Base-by-base conservation (phyloP, 2,797 vertebrate species). In the Sorex maritimensis region DNA sequence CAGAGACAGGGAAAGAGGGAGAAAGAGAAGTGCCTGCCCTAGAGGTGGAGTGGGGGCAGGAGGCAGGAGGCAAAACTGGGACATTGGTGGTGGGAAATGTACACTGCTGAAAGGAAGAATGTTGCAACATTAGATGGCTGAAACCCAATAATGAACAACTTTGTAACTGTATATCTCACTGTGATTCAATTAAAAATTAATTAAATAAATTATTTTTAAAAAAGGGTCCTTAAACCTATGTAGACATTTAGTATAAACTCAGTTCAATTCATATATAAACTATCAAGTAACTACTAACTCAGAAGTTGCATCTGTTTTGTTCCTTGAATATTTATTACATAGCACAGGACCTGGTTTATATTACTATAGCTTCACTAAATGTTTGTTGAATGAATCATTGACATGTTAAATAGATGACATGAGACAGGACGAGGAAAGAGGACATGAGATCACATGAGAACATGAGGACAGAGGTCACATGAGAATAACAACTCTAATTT, bases 301-400 rank as follows among this genome's bases (percentile, higher is more conserved):
- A 71, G 26, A 82, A 34, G 24, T n/a, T 10, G 5, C 78, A 23
- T 17, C 65, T 88, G 2, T 80, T 30, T 83, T 38, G 6, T 55
- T 75, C 7, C 9, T 68, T 23, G 26, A 65, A 15, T 68, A 30
- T 49, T 21, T 1, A 68, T 38, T 44, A 30, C 55, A 58, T 68
- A 69, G 28, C 41, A 49, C 23, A 81, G 41, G 61, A 34, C 71
- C 5, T 84, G 15, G 4, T 67, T 61, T 61, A 63, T 34, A 74
- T 41, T 67, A 26, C 23, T 58, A 49, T 28, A 13, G 21, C 8
- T 41, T 63, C n/a, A 81, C 34, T 55, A 41, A 72, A 46, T 11
- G 38, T 63, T 34, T 34, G 34, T 34, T 73, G 14, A 84, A 87
- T 87, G 79, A 86, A 73, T 77, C 41, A 83, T 6, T 52, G 30